A percentile compares a stretch with the other conserved stretches of the same genome.
Conservation (phyloP, 2,888 invertebrate genomes). For the Watsonalla cultraria region DNA sequence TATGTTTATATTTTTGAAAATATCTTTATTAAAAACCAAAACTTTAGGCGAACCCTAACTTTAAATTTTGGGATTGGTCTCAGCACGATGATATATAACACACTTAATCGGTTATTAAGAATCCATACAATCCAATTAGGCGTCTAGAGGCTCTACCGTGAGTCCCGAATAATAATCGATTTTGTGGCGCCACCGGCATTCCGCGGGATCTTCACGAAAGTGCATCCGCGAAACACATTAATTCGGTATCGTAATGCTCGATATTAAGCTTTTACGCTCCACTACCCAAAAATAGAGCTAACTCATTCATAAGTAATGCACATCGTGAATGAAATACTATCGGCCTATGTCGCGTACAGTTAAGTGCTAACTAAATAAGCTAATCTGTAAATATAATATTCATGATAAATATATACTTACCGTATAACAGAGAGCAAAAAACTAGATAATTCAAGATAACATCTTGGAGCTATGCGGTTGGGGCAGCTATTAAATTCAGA, state of each 20-base stretch:
- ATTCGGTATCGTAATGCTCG: slow-evolving; percentile 42
- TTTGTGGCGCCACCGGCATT: slow-evolving; percentile 24
- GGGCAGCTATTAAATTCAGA: slow-evolving; percentile 45
- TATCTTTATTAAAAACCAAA: no score
- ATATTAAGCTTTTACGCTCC: slow-evolving; percentile 56
- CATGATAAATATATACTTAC: no score
- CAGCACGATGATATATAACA: no score
- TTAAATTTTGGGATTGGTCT: no score
- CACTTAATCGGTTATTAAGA: no score
- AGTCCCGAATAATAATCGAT: background rate
- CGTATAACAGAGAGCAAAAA: slow-evolving; percentile 45
- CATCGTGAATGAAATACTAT: slow-evolving; percentile 59
- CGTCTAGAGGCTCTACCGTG: background rate
- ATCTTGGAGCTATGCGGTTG: slow-evolving; percentile 62
- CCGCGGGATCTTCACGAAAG: slow-evolving; percentile 41
- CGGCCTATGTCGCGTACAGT: slow-evolving; percentile 43
- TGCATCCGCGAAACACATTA: slow-evolving; percentile 56
- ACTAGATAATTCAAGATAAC: slow-evolving; percentile 67
- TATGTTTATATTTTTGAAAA: no score
- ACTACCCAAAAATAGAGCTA: slow-evolving; percentile 56
- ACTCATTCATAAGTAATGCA: slow-evolving; percentile 64
- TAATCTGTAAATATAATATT: slow-evolving; percentile 37
- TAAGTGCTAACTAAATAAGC: slow-evolving; percentile 40
- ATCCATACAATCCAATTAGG: no score
- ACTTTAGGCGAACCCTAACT: no score